Conservation (phyloP, 2,113 vertebrate genomes). For the Asarcornis scutulata region DNA sequence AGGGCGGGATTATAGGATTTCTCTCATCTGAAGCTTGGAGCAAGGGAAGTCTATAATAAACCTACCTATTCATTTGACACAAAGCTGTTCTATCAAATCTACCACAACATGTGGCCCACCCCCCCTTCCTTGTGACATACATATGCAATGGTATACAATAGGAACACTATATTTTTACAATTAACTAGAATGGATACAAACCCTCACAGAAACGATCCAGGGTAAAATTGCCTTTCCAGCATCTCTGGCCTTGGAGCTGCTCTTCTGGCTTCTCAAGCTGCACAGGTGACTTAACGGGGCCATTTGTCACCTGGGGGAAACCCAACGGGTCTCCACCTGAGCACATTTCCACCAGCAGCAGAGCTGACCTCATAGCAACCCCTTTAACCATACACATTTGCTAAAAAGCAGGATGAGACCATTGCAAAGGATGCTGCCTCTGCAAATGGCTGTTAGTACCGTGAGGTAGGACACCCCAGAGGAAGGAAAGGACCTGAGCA, state of each 20-base stretch:
- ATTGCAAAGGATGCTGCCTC: background rate
- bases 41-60: conserved; percentile 76
- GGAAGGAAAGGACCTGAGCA: background rate
- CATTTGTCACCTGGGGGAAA: background rate
- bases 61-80: conserved; percentile 73
- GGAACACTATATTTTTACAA: background rate
- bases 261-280: background rate
- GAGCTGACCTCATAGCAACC: background rate
- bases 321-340: accelerated
- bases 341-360: background rate
- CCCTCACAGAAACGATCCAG: background rate
- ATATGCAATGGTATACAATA: conserved; percentile 3
- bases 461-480: accelerated
- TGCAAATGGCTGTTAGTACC: background rate
- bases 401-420: background rate
- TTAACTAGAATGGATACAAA: background rate
- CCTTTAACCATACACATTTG: background rate
- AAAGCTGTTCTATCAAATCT: conserved; percentile 71
- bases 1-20: conserved; percentile 81
- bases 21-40: conserved; percentile 77
- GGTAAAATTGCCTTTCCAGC: background rate
- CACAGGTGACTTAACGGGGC: background rate
- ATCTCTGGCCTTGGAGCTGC: background rate
- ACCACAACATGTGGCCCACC: background rate
- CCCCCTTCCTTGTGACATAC: background rate